These are phyloP conservation scores for Eurois occulta DNA, from an alignment of 2,888 invertebrate genomes.

Conservation along the genomic window DNA sequence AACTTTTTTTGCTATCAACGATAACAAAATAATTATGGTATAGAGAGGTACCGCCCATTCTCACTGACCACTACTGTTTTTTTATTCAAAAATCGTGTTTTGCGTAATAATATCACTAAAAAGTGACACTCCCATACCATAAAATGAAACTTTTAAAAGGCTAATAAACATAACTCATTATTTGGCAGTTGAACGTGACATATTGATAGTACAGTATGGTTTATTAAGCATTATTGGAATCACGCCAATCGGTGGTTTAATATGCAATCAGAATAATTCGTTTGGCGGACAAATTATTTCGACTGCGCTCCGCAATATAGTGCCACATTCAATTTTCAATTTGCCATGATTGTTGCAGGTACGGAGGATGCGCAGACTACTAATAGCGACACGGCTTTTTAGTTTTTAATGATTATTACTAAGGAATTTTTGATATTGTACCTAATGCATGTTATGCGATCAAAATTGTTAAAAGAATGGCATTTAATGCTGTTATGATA, in stretches of 20 bases:
- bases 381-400: conserved; percentile 58
- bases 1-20: background rate
- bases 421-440: conserved; percentile 3
- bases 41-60: background rate
- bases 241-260: conserved; percentile 71
- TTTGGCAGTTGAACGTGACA: conserved; percentile 61
- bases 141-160: conserved; percentile 32
- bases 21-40: background rate
- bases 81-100: background rate
- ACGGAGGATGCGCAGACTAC: conserved; percentile 28
- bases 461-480: background rate
- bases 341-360: conserved; percentile 65
- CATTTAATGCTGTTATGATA: background rate
- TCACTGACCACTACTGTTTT: background rate
- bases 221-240: conserved; percentile 72
- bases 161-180: conserved; percentile 56
- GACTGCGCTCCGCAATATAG: conserved; percentile 52
- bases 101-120: background rate
- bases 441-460: background rate
- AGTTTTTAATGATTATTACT: conserved; percentile 18
- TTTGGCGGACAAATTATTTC: conserved; percentile 66
- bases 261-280: conserved; percentile 75
- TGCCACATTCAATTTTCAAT: conserved; percentile 61
- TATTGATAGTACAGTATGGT: conserved; percentile 68
- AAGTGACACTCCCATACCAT: background rate